Evolutionary conservation across 1,140 invertebrate species (phyloP).

Genomic region (Prorops nasuta): DNA sequence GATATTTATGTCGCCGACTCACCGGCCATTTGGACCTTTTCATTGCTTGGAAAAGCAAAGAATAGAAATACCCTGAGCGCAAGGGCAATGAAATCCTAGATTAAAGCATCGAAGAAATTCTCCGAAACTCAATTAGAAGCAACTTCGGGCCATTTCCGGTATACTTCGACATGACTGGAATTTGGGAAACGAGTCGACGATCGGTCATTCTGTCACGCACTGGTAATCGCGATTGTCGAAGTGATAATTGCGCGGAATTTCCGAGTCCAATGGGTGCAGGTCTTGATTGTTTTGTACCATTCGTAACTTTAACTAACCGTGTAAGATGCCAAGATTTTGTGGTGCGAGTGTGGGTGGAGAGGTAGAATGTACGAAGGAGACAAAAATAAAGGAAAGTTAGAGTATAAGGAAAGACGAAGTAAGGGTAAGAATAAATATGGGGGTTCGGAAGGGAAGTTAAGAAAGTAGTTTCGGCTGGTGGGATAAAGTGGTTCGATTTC

Average conservation of each 20-base stretch:
- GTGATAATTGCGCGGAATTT: no score
- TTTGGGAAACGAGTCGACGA: no score
- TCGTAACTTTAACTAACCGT: conserved; percentile 40
- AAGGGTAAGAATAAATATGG: no score
- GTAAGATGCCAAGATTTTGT: conserved; percentile 29
- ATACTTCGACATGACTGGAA: background rate
- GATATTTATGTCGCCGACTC: conserved; percentile 21
- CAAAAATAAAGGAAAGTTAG: background rate
- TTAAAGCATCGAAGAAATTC: background rate
- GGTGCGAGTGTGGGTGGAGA: no score
- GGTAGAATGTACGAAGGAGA: background rate
- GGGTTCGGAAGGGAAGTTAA: no score
- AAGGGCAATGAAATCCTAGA: background rate
- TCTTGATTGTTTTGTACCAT: conserved; percentile 43
- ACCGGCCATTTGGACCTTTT: background rate
- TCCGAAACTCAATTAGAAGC: background rate
- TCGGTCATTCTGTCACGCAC: no score
- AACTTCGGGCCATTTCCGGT: background rate
- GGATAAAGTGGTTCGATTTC: background rate
- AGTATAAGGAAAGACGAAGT: no score
- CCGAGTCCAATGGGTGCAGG: no score
- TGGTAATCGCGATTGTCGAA: no score
- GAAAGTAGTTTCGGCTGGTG: conserved; percentile 18
- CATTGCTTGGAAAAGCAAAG: background rate
- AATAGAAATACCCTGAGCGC: conserved; percentile 11